Conservation (phyloP, 2,113 vertebrate species). For the Antechinus flavipes region DNA sequence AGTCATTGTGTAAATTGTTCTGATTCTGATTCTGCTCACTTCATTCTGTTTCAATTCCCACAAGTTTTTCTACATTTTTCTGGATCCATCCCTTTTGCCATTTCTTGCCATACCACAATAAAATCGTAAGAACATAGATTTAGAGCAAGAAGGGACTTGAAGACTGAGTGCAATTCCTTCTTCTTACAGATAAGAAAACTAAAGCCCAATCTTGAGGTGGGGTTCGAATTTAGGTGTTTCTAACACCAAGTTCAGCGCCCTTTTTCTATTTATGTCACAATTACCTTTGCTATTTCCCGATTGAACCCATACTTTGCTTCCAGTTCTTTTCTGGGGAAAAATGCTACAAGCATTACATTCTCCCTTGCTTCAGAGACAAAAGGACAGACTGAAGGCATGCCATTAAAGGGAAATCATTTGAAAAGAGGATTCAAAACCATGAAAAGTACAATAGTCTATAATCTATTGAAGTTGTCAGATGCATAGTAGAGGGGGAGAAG, state of each 20-base stretch:
- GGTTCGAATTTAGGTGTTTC: not conserved
- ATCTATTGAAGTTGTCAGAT: not conserved
- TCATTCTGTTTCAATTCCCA: not conserved
- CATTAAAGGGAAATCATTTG: not conserved
- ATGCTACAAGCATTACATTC: not conserved
- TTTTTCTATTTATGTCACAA: not conserved
- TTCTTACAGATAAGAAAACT: not conserved
- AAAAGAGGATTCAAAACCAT: not conserved
- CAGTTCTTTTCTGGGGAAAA: not conserved
- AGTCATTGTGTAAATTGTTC: not conserved
- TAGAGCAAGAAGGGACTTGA: not conserved
- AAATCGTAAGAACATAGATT: not conserved
- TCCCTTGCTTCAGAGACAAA: not conserved
- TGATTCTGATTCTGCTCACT: not conserved
- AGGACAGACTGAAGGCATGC: not conserved
- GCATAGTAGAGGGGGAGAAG: not conserved
- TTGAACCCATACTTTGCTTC: not conserved
- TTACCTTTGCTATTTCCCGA: not conserved
- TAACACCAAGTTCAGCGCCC: not conserved
- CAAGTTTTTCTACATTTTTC: too few species aligned
- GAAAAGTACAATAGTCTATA: not conserved
- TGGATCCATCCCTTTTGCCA: not conserved
- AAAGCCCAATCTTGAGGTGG: not conserved
- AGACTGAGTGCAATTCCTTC: not conserved
- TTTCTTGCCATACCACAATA: not conserved